These are phyloP conservation scores for Eulemur rubriventer DNA, from an alignment of 2,797 vertebrate species.

Conservation along the genomic window DNA sequence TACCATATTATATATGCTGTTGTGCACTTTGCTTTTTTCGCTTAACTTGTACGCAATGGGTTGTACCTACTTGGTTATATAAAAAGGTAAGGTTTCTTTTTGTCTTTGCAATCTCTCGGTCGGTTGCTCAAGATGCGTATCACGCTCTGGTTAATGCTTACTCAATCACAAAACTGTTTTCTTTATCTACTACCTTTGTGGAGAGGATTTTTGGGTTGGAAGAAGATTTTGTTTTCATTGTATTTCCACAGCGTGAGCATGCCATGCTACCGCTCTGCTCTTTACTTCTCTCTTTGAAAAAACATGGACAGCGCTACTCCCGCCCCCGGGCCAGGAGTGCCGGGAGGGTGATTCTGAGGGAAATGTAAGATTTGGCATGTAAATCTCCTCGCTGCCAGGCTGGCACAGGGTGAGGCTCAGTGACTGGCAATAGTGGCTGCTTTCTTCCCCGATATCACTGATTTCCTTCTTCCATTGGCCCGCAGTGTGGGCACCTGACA, in stretches of 20 bases:
- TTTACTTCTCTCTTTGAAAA: neutral
- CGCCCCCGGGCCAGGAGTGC: neutral
- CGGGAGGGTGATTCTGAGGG: neutral
- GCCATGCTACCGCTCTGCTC: neutral
- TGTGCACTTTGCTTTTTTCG: neutral
- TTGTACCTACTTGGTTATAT: neutral
- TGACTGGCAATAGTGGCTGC: neutral
- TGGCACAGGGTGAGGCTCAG: neutral
- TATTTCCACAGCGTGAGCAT: neutral
- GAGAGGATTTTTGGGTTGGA: neutral
- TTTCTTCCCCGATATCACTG: neutral
- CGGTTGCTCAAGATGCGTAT: neutral
- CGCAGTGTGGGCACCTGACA: rapidly evolving
- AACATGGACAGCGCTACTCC: neutral
- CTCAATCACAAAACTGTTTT: neutral
- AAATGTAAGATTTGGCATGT: neutral
- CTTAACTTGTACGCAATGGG: neutral
- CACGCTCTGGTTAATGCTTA: neutral
- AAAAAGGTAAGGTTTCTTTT: neutral
- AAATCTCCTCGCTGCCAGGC: neutral
- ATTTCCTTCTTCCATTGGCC: neutral
- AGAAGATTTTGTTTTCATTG: neutral
- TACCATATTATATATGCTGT: neutral
- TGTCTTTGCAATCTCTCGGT: neutral
- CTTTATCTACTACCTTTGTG: neutral